Conservation (phyloP, 2,888 invertebrate species). For the Strigamia transsilvanica region DNA sequence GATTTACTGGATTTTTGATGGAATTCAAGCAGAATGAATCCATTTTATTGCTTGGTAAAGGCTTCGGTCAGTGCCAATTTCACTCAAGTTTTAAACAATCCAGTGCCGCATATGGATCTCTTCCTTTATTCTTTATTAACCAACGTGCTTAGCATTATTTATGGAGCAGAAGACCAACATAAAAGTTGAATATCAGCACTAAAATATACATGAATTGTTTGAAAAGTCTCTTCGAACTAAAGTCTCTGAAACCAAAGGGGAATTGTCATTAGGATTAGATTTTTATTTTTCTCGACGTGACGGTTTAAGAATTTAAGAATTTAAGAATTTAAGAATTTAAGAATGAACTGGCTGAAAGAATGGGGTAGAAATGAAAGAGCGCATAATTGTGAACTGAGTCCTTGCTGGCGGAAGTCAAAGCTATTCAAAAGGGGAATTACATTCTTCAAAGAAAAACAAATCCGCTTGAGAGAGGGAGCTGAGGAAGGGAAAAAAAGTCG, state of each 20-base stretch:
- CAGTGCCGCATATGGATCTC: no score
- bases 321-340: neutral
- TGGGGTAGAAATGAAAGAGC: no score
- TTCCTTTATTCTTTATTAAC: neutral
- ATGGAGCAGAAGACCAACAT: neutral
- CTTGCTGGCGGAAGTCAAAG: neutral
- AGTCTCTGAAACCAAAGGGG: neutral
- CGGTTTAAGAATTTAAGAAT: neutral
- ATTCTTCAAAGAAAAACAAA: slow-evolving; percentile 16
- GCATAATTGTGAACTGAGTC: neutral
- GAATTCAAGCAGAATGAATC: no score
- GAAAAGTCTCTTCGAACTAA: neutral
- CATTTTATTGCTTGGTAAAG: no score
- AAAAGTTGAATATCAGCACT: neutral
- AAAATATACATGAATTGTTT: neutral
- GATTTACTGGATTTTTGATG: no score
- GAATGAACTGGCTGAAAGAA: neutral
- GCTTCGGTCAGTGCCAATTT: no score
- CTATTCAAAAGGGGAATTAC: slow-evolving; percentile 22
- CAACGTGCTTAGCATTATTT: neutral
- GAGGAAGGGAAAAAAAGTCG: neutral
- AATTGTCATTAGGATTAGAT: neutral
- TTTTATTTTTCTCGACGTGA: no score
- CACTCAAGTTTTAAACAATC: no score
- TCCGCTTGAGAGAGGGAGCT: neutral